These are phyloP conservation scores for Columba guinea DNA, from an alignment of 2,797 vertebrate genomes.

Conservation along the genomic window DNA sequence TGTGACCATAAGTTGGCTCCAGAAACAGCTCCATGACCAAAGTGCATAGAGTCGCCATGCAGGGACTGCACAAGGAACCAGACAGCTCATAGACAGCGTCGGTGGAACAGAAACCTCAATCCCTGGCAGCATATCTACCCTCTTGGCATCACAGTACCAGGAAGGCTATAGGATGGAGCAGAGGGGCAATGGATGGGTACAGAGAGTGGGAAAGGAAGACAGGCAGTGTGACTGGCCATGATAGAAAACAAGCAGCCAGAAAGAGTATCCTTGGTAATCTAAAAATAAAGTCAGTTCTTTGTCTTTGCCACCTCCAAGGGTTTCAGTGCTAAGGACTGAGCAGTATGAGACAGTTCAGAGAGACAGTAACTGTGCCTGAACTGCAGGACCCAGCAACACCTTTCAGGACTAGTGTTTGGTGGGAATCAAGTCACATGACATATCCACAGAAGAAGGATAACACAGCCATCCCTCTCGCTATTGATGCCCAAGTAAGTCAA, in stretches of 20 bases:
- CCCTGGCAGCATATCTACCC: not conserved
- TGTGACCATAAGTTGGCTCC: not conserved
- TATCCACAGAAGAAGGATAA: not conserved
- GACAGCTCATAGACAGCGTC: not conserved
- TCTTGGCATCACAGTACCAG: not conserved
- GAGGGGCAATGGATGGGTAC: not conserved
- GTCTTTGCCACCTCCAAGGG: not conserved
- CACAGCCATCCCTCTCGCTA: not conserved
- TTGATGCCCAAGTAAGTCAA: not conserved
- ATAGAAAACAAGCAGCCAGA: not conserved
- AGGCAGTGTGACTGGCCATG: not conserved
- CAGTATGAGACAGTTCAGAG: not conserved
- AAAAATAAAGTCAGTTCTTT: not conserved
- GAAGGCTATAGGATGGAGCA: not conserved
- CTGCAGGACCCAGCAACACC: not conserved
- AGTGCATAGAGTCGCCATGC: rapidly evolving
- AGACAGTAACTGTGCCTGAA: not conserved
- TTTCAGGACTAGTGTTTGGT: not conserved
- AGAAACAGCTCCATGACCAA: not conserved
- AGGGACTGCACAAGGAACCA: not conserved
- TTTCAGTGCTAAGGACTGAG: not conserved
- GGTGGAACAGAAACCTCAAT: not conserved
- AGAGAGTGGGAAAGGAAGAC: not conserved
- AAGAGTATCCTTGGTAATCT: not conserved
- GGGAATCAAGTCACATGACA: not conserved